phyloP scores from a whole-genome alignment of 2,797 vertebrate genomes.

The Alauda arvensis region DNA sequence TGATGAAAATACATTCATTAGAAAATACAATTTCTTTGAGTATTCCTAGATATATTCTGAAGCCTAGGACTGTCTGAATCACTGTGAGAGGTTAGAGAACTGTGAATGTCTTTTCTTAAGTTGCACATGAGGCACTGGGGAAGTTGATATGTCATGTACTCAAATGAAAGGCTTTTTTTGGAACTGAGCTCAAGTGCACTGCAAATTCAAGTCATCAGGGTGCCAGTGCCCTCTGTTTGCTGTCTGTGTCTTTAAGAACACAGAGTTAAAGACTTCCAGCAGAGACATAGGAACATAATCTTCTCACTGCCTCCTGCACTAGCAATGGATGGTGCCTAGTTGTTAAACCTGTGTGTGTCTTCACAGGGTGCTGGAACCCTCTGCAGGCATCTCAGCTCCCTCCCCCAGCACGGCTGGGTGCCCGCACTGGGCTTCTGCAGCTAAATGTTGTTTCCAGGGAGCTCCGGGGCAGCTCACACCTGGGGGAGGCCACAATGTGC shows the following conservation, averaged over 20 bases:
- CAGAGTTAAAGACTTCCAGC: constrained; percentile 59
- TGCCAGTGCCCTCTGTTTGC: constrained; percentile 60
- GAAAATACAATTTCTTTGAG: constrained; percentile 65
- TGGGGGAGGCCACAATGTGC: rapidly evolving
- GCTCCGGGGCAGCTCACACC: neutral
- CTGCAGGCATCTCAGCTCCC: neutral
- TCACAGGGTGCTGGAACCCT: rapidly evolving
- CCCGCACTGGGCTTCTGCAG: neutral
- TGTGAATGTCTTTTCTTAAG: constrained; percentile 60
- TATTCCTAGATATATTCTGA: constrained; percentile 26
- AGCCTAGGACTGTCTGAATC: constrained; percentile 31
- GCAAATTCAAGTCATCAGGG: constrained; percentile 62
- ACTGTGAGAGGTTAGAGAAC: constrained; percentile 56
- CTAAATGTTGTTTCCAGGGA: neutral
- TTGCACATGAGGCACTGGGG: constrained; percentile 33
- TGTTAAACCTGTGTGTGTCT: neutral
- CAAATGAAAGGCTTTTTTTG: constrained; percentile 68
- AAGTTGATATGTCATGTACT: constrained; percentile 68
- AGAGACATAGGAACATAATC: constrained; percentile 32
- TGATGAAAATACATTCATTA: constrained; percentile 64
- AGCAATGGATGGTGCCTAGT: neutral
- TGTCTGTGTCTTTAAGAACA: constrained; percentile 54
- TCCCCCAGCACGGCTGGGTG: neutral
- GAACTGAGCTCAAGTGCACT: constrained; percentile 62
- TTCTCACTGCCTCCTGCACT: neutral